Conservation (phyloP, 2,797 vertebrate species). For the Gorsachius magnificus region DNA sequence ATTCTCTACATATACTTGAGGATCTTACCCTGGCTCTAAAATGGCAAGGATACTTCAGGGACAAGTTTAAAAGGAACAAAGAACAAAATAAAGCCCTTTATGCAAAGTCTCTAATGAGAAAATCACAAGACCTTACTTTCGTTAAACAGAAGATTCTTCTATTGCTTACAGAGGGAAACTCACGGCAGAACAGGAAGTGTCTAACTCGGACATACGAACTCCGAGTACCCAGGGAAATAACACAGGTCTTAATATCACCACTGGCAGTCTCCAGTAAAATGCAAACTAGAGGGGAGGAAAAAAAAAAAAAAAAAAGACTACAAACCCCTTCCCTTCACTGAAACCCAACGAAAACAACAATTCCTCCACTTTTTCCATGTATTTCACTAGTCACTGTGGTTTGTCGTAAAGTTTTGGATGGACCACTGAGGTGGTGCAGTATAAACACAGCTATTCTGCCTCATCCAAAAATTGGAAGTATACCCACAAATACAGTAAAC, state of each 20-base stretch:
- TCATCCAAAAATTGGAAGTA: background rate
- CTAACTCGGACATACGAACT: background rate
- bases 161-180: background rate
- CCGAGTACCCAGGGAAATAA: background rate
- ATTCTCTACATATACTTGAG: background rate
- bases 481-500: background rate
- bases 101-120: background rate
- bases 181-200: accelerated
- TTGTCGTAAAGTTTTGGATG: background rate
- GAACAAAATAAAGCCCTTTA: background rate
- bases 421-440: background rate
- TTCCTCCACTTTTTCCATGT: background rate
- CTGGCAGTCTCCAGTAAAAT: background rate
- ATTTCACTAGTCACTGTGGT: background rate
- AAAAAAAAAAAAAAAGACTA: background rate
- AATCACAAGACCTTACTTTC: background rate
- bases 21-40: background rate
- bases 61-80: background rate
- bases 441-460: background rate
- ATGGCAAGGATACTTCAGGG: background rate
- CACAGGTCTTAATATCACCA: background rate
- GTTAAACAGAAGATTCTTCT: background rate
- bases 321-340: background rate
- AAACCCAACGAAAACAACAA: background rate
- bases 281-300: background rate